phyloP scores from a whole-genome alignment of 2,113 vertebrate genomes.

The Aegotheles bennettii region DNA sequence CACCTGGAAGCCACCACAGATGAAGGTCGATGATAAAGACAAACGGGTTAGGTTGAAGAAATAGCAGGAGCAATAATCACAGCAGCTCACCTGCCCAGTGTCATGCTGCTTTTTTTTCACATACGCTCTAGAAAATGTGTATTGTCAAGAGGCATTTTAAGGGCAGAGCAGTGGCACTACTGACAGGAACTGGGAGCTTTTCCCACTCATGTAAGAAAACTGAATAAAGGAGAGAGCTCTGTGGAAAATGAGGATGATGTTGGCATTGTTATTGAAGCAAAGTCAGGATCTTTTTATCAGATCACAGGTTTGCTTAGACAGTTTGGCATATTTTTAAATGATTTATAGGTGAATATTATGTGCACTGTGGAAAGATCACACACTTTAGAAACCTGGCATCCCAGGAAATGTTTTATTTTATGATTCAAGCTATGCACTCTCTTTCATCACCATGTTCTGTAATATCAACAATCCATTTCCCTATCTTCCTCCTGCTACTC shows the following conservation, averaged over 20 bases:
- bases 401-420: not conserved
- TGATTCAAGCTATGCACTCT: not conserved
- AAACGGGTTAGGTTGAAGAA: not conserved
- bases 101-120: not conserved
- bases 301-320: slow-evolving; percentile 12
- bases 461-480: not conserved
- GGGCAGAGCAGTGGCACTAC: not conserved
- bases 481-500: not conserved
- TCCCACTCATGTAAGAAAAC: not conserved
- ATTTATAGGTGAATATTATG: slow-evolving; percentile 22
- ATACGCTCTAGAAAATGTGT: not conserved
- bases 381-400: not conserved
- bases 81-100: not conserved
- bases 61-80: not conserved
- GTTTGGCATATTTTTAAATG: not conserved
- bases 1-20: not conserved
- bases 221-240: not conserved
- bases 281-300: slow-evolving; percentile 27
- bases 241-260: not conserved
- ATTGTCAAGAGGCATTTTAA: not conserved
- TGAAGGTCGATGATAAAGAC: not conserved
- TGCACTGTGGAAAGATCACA: not conserved
- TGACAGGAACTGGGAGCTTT: slow-evolving; percentile 15
- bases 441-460: not conserved
- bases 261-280: not conserved